Base-by-base conservation (phyloP, 2,113 vertebrate genomes). In the Bambusicola thoracicus region DNA sequence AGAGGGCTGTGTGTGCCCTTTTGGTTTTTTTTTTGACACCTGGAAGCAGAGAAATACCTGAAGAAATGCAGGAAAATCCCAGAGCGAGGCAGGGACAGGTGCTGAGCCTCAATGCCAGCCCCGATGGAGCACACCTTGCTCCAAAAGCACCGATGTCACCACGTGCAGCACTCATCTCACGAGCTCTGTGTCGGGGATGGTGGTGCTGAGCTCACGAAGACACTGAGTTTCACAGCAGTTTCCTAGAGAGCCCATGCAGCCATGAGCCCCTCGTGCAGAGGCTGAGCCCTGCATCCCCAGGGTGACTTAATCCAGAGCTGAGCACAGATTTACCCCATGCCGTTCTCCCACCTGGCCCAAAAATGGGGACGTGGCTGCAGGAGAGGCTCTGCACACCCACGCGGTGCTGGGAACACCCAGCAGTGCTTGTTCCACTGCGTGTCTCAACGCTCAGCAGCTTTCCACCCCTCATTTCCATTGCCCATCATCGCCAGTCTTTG, bases 61-160 rank as follows among this genome's bases (percentile, higher is more conserved):
- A 67, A 77, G 85, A 93, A 90, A 93, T 95, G 74, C 80, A 32
- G 22, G 82, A 74, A 93, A 93, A 95, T 87, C 61, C 56, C 61
- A 65, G 82, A 92, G 78, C 8, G 68, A 66, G 61, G 21, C 41
- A 55, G 8, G 19, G 11, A 12, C 5, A 19, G 63, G 21, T 17
- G 43, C 66, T 18, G 46, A 51, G 25, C 49, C 49, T 25, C 1
- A 11, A 48, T 51, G 41, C 27, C 7, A 2, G 38, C 41, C 61
- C 36, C 18, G 0, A 13, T 6, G 7, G 25, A 17, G 51, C 51
- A 10, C 46, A 46, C 36, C 36, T 18, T 16, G 25, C 69, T 40
- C 29, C 8, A 2, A 30, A 27, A n/a, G 6, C 3, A 46, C 20
- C 46, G 5, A 19, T 0, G 4, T 10, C 8, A 51, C 15, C 75